Percentiles rank a stretch among this genome's conserved stretches.
Conservation (phyloP, 2,113 vertebrate species). For the Perca fluviatilis region DNA sequence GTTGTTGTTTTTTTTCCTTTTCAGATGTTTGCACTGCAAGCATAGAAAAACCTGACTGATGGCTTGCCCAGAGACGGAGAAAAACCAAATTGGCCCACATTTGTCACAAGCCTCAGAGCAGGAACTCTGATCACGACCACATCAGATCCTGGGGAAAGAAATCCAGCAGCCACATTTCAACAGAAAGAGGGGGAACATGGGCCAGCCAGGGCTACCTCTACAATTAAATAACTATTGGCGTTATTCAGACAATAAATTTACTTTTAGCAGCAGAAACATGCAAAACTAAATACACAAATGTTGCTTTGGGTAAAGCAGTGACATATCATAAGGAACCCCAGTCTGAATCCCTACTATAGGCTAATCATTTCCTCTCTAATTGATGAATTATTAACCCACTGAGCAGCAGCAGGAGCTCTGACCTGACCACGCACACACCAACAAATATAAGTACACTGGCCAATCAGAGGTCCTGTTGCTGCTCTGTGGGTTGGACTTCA, state of each 20-base stretch:
- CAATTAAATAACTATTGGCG: too few relatives aligned
- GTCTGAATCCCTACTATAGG: not conserved
- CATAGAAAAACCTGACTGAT: constrained; percentile 64
- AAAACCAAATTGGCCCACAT: constrained; percentile 64
- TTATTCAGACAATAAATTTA: not conserved
- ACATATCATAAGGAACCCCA: not conserved
- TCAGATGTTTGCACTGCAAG: constrained; percentile 50
- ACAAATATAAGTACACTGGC: not conserved
- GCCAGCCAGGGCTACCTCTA: not conserved
- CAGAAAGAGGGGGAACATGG: constrained; percentile 17
- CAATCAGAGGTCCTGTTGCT: not conserved
- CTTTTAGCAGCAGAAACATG: not conserved
- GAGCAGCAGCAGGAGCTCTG: not conserved
- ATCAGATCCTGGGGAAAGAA: constrained; percentile 21
- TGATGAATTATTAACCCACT: not conserved
- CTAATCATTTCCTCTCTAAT: not conserved
- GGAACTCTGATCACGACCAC: constrained; percentile 42
- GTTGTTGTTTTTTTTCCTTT: constrained; percentile 2
- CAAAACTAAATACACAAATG: not conserved
- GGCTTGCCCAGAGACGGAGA: constrained; percentile 52
- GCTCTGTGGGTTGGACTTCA: not conserved
- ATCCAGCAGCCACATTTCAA: not conserved
- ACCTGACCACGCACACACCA: not conserved
- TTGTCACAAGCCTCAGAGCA: constrained; percentile 48
- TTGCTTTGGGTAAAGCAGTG: not conserved